phyloP scores from a whole-genome alignment of 2,113 vertebrate genomes.

The Eretmochelys imbricata region DNA sequence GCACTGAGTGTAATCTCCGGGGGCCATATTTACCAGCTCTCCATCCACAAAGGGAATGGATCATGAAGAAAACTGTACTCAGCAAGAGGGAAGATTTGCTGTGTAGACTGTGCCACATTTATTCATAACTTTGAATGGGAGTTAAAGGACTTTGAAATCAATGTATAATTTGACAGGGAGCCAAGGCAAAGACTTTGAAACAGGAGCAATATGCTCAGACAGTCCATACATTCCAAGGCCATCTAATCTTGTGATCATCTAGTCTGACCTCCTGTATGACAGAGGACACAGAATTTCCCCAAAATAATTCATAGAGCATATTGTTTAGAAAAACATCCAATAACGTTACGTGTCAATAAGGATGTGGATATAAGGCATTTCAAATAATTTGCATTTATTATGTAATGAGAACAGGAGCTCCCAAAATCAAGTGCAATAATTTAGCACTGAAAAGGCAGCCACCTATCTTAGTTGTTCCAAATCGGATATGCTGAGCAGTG shows the following conservation, averaged over 20 bases:
- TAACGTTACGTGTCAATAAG: neutral
- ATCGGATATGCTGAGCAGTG: neutral
- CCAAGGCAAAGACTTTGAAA: neutral
- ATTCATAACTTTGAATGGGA: conserved; percentile 7
- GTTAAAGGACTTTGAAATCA: conserved; percentile 18
- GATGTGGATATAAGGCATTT: conserved; percentile 5
- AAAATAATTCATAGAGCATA: neutral
- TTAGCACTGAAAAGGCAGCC: neutral
- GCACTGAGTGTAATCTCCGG: neutral
- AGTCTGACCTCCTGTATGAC: neutral
- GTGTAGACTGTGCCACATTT: neutral
- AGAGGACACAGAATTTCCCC: neutral
- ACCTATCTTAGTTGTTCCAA: neutral
- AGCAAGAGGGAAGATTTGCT: neutral
- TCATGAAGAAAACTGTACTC: neutral
- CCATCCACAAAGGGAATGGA: neutral
- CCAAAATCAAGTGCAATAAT: neutral
- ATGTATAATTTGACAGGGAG: neutral
- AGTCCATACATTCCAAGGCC: neutral
- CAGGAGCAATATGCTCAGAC: neutral
- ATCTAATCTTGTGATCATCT: neutral
- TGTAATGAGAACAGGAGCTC: neutral
- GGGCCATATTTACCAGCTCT: neutral
- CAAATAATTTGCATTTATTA: neutral
- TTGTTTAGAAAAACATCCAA: neutral